Evolutionary conservation across 1,140 invertebrate genomes (phyloP).

Genomic region (Trissolcus basalis): DNA sequence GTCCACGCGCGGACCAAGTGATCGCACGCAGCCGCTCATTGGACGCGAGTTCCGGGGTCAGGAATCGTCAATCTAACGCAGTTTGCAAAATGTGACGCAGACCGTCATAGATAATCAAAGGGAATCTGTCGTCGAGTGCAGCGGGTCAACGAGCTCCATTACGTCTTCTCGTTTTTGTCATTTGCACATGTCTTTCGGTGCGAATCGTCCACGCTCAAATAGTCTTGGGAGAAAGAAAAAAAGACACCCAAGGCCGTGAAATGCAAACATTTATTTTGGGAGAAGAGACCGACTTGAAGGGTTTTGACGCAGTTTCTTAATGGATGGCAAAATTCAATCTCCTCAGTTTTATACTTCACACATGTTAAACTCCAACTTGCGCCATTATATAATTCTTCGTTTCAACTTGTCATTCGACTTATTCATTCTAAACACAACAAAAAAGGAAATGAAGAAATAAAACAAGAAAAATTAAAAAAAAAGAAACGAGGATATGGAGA

Average conservation of each 20-base stretch:
- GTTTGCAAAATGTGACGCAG: conserved; percentile 27
- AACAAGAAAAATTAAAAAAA: too few relatives aligned
- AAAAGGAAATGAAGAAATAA: conserved; percentile 23
- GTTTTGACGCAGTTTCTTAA: too few relatives aligned
- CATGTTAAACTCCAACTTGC: conserved; percentile 13
- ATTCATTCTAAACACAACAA: conserved; percentile 10
- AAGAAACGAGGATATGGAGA: conserved; percentile 1
- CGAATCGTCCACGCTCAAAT: neutral
- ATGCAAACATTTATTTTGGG: neutral
- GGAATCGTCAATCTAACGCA: conserved; percentile 15
- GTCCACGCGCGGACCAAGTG: conserved; percentile 61
- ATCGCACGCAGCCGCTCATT: conserved; percentile 25
- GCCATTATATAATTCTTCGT: conserved; percentile 25
- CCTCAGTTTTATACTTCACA: conserved; percentile 11
- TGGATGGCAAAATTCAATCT: neutral
- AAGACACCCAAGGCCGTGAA: too few relatives aligned
- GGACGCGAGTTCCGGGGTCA: conserved; percentile 29
- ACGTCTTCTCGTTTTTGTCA: too few relatives aligned
- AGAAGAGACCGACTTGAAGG: neutral
- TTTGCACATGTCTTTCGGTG: too few relatives aligned
- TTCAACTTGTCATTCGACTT: conserved; percentile 35
- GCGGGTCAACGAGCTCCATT: conserved; percentile 3
- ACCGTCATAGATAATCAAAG: neutral
- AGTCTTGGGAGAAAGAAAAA: too few relatives aligned
- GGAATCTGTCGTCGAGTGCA: conserved; percentile 5